phyloP scores from a whole-genome alignment of 2,888 invertebrate genomes.

The Sarcophaga subvicina region DNA sequence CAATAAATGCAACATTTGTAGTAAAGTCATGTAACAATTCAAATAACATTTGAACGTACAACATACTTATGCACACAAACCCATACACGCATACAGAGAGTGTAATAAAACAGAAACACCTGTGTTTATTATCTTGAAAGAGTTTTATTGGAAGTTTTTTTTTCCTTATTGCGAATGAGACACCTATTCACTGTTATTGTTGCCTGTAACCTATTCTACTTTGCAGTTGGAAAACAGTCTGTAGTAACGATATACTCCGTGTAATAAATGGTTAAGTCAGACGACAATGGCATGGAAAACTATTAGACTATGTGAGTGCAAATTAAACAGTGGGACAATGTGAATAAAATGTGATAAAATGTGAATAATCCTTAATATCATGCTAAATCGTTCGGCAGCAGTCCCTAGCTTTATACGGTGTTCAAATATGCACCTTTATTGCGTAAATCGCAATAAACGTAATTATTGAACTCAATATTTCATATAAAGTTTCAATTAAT shows the following conservation, averaged over 20 bases:
- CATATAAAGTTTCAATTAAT: too few relatives aligned
- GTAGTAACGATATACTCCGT: slow-evolving; percentile 1
- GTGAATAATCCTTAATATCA: too few relatives aligned
- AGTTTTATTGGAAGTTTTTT: neutral
- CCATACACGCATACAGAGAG: neutral
- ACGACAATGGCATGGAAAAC: neutral
- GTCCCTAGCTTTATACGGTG: too few relatives aligned
- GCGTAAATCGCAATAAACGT: too few relatives aligned
- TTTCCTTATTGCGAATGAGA: slow-evolving; percentile 6
- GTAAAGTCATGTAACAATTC: slow-evolving; percentile 65
- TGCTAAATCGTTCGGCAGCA: too few relatives aligned
- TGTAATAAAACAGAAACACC: slow-evolving; percentile 20
- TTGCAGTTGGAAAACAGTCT: slow-evolving; percentile 4
- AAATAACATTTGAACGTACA: slow-evolving; percentile 58
- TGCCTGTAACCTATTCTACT: slow-evolving; percentile 8
- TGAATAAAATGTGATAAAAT: too few relatives aligned
- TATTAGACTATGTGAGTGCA: neutral
- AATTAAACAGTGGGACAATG: slow-evolving; percentile 4
- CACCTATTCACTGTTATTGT: slow-evolving; percentile 31
- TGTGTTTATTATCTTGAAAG: neutral
- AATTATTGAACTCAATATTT: too few relatives aligned
- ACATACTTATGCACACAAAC: neutral
- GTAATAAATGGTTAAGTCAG: slow-evolving; percentile 12
- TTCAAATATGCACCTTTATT: too few relatives aligned
- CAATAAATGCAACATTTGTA: slow-evolving; percentile 57